Evolutionary conservation across 2,113 vertebrate genomes (phyloP).

Genomic region (Eurystomus gularis): DNA sequence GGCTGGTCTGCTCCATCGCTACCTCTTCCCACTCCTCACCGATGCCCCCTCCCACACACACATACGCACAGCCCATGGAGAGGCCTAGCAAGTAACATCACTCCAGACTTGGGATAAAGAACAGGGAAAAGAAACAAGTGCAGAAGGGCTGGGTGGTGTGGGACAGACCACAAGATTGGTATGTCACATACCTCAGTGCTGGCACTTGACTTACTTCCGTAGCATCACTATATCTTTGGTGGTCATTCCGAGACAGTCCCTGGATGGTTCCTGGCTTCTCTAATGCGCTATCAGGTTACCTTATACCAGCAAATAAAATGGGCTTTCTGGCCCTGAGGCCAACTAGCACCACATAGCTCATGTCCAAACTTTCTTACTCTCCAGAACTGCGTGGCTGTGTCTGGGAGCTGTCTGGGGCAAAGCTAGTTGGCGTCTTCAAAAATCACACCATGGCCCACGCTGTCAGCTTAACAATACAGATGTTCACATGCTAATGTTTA

Average conservation of each 20-base stretch:
- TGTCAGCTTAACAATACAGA: not conserved
- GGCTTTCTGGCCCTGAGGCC: not conserved
- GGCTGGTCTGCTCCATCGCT: not conserved
- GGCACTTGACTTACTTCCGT: fast-evolving
- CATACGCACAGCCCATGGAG: not conserved
- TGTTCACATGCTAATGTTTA: not conserved
- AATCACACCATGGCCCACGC: not conserved
- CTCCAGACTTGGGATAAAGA: not conserved
- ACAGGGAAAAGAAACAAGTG: not conserved
- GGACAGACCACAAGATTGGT: not conserved
- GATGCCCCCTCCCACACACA: not conserved
- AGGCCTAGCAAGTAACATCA: not conserved
- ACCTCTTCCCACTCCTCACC: not conserved
- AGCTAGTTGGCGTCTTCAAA: not conserved
- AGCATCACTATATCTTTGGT: not conserved
- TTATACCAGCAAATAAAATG: not conserved
- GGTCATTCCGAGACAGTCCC: not conserved
- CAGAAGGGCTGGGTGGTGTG: not conserved
- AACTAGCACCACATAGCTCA: not conserved
- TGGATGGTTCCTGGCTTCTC: not conserved
- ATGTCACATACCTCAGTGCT: not conserved
- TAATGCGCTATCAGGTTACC: not conserved
- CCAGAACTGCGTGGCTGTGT: not conserved
- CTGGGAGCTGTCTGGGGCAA: not conserved
- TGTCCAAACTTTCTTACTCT: not conserved